A percentile compares a stretch with the other conserved stretches of the same genome.
These are phyloP conservation scores for Passer montanus DNA, from an alignment of 2,113 vertebrate species.

Conservation along the genomic window DNA sequence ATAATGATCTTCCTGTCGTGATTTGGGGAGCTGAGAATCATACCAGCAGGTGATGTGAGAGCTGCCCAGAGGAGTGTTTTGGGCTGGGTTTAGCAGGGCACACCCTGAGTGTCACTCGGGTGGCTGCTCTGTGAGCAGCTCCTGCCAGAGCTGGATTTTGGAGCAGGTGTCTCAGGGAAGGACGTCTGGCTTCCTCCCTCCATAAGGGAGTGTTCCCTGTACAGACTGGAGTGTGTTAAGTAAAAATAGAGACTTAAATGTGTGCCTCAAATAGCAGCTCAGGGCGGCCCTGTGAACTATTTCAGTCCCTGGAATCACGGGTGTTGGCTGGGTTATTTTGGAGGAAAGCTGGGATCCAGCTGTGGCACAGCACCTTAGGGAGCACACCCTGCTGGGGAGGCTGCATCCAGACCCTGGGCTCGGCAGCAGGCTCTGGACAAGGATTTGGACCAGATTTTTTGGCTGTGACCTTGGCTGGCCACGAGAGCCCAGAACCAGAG, in stretches of 20 bases:
- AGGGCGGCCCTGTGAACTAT: background rate
- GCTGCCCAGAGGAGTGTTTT: background rate
- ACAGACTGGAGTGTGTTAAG: background rate
- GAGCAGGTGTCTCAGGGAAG: background rate
- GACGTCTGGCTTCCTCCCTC: background rate
- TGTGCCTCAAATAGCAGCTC: background rate
- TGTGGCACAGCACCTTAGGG: background rate
- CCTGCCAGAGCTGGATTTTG: background rate
- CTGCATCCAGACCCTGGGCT: background rate
- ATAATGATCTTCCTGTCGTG: background rate
- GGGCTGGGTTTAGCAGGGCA: background rate
- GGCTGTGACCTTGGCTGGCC: background rate
- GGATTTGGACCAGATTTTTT: background rate
- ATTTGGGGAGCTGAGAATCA: background rate
- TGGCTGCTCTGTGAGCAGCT: background rate
- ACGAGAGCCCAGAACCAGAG: background rate
- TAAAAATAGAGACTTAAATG: background rate
- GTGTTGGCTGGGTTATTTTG: background rate
- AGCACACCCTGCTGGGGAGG: background rate
- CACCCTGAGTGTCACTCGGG: accelerated
- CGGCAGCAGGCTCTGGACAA: background rate
- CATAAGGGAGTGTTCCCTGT: background rate
- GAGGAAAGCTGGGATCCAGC: background rate
- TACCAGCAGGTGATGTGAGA: background rate
- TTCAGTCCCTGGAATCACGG: background rate